Base-by-base conservation (phyloP, 2,113 vertebrate species). In the Talpa occidentalis region DNA sequence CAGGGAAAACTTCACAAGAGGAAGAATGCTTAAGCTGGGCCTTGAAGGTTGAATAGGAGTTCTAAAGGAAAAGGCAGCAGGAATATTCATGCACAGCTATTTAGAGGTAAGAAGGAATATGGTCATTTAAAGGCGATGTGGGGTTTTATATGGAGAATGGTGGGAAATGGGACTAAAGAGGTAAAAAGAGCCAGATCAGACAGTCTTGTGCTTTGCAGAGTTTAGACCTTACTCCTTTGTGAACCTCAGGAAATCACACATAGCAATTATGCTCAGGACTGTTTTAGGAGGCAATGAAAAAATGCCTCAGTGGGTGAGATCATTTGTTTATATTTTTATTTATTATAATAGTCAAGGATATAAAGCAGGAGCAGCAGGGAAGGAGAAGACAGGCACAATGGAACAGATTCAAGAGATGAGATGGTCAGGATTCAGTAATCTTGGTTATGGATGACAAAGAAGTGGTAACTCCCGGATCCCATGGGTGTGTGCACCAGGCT, bases 31-130 rank as follows among this genome's bases (percentile, higher is more conserved):
- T 76, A 26, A 69, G 49, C 42, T 47, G 64, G 40, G 54, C 54
- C 91, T 94, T 91, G 62, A 94, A 85, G 78, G 26, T 73, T 81
- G 62, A 80, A 35, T 49, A 84, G 70, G 35, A 82, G 30, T 69
- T 89, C n/a, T 93, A n/a, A 78, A 28, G 26, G 37, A 74, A 89
- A 93, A 94, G 40, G n/a, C 26, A 84, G 80, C 42, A 79, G 30
- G 78, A 72, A 80, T 12, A 70, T 47, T 59, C 40, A 37, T 24
- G 74, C 69, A 17, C 37, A 91, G 21, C 32, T 40, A 9, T 86
- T 2, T 66, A 73, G 64, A 87, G 12, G 35, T 52, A 74, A 40
- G 56, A 77, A 78, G 60, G 47, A 89, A 24, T n/a, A 10, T 70
- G 70, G 19, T 42, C 52, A 78, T 35, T 47, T 16, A 8, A 81